Base-by-base conservation (phyloP, 35 echinoderm and acorn worm species). In the Apostichopus japonicus region DNA sequence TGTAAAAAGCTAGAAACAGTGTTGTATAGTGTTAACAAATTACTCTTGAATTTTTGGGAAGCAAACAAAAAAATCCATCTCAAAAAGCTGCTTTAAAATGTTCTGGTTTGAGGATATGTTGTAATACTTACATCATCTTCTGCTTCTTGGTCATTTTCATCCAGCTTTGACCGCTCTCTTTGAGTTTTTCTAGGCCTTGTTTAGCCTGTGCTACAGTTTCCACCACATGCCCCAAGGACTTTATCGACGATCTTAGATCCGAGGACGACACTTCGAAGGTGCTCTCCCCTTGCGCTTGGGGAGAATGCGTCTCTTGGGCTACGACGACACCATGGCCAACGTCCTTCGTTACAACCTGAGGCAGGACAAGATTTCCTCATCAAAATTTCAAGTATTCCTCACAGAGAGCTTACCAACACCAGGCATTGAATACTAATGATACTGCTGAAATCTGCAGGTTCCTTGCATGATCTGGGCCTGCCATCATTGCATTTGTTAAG, bases 81-180 rank as follows among this genome's bases (percentile, higher is more conserved):
- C 33, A 44, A 44, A 3, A 44, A 44, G 33, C 33, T 44, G 33
- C 33, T 44, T 44, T 44, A 44, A 44, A 44, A 44, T 44, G 33
- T 44, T 44, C 2, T 44, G 33, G 33, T 44, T 67, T 15, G 11
- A 67, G 6, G 63, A 67, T 67, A 19, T 67, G 63, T 11, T 67
- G 19, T 67, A 67, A 9, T 10, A 67, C 63, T 67, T 9, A 67
- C 79, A 83, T 44, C 10, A 5, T 10, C 79, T 83, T 83, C 21
- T 83, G 51, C 54, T 83, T 83, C 44, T 83, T 83, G 22, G 79
- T 54, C 79, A 83, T 54, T 55, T 54, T 54, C 24, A 83, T 83
- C 79, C 27, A 83, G 79, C 52, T 52, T 54, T 83, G 25, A n/a
- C 79, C 79, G 0, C n/a, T 83, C 4, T 54, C 24, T 54, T 83